Base-by-base conservation (phyloP, 2,888 invertebrate species). In the Andrena bicolor region DNA sequence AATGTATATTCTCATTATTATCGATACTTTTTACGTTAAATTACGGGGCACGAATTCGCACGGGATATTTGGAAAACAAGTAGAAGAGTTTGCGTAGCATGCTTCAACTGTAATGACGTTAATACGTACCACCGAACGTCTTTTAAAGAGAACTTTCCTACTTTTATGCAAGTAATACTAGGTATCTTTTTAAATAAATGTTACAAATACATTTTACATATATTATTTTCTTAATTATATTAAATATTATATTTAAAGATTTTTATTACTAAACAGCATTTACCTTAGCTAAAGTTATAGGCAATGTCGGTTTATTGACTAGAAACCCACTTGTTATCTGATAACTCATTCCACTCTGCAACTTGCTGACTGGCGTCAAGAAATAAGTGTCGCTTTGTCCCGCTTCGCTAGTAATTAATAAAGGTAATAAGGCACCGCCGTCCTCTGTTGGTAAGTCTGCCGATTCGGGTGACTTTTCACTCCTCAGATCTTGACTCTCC, bases 311-410 rank as follows among this genome's bases (percentile, higher is more conserved):
- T 77, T 78, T 87, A 60, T 88, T 86, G 66, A 92, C 88, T 71
- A 92, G 75, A 68, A 92, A 69, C 10, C 90, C 92, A 69, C 76
- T 85, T 5, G 89, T 89, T 49, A 93, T 80, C 48, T 90, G 90
- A 86, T 91, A 92, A 78, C 90, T 91, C 3, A 90, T 20, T 28
- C 87, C 90, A 20, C 90, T 88, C 41, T 90, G 85, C 3, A 91
- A 80, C 73, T 92, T 92, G 49, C 88, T 87, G 28, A 91, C 88
- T 26, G 92, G 89, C n/a, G 92, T 91, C 23, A 92, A 83, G 72
- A 92, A 87, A 58, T 89, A 93, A 26, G 92, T 89, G 32, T 89
- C 87, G 65, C 85, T 89, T 66, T 90, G 86, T 61, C 90, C 86
- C 26, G 84, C 61, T 41, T 88, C 86, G 53, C 84, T 87, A 20